A percentile compares a stretch with the other conserved stretches of the same genome.
phyloP scores from a whole-genome alignment of 2,797 vertebrate species.

The Darevskia nairensis region DNA sequence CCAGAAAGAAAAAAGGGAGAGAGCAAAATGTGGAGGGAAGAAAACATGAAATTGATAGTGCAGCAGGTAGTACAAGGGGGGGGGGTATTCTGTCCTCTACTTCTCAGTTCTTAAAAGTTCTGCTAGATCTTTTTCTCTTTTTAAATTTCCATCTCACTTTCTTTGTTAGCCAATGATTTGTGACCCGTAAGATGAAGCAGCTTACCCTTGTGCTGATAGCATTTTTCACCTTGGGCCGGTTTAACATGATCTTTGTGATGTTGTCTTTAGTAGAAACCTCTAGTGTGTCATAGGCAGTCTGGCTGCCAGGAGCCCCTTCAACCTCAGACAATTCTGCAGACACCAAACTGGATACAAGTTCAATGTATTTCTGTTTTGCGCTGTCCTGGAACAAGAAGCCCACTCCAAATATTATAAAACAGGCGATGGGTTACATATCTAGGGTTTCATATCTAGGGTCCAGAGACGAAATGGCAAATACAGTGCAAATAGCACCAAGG shows the following conservation, averaged over 20 bases:
- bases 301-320: slow-evolving; percentile 57
- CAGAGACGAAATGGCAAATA: background rate
- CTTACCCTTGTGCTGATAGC: slow-evolving; percentile 86
- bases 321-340: slow-evolving; percentile 72
- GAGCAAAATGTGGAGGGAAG: background rate
- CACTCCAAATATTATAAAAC: background rate
- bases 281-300: slow-evolving; percentile 76
- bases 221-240: slow-evolving; percentile 91
- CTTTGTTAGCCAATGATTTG: background rate
- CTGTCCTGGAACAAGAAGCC: slow-evolving; percentile 79
- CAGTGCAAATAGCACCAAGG: background rate
- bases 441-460: background rate
- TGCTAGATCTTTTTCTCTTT: background rate
- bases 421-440: background rate
- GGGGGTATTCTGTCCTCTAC: background rate
- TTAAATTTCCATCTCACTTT: background rate
- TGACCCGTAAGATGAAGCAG: background rate
- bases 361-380: slow-evolving; percentile 88
- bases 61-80: background rate
- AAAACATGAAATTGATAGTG: background rate
- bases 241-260: slow-evolving; percentile 91
- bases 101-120: background rate
- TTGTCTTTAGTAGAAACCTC: slow-evolving; percentile 82
- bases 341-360: slow-evolving; percentile 85
- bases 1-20: too few relatives aligned